Evolutionary conservation across 2,888 invertebrate species (phyloP).

Genomic region (Troilus luridus): DNA sequence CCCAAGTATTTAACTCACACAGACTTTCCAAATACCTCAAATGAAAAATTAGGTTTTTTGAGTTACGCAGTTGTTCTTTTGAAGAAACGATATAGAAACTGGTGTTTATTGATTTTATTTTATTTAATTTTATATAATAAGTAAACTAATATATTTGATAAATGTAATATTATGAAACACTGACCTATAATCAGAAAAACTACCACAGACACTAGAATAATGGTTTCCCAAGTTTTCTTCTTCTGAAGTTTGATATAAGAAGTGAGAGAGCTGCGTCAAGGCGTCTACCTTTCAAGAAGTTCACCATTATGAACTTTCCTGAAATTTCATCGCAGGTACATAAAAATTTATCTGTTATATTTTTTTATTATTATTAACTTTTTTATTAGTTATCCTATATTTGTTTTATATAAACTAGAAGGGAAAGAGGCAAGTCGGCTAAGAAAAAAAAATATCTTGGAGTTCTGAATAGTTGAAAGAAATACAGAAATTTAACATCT

Average conservation of each 20-base stretch:
- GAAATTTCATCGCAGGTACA: not conserved
- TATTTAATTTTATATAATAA: not conserved
- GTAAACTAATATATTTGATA: not conserved
- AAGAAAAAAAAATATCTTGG: no score
- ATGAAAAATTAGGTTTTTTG: no score
- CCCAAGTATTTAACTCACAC: no score
- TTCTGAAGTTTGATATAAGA: conserved; percentile 13
- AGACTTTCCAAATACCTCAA: no score
- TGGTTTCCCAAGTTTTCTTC: not conserved
- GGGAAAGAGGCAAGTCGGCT: not conserved
- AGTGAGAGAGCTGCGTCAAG: not conserved
- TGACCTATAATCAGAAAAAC: not conserved
- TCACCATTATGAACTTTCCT: not conserved
- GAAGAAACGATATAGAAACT: not conserved
- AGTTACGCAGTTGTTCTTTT: no score
- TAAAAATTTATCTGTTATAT: not conserved
- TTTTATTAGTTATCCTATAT: not conserved
- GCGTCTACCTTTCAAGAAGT: conserved; percentile 16
- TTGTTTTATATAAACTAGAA: not conserved
- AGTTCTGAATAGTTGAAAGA: no score
- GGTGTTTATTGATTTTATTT: not conserved
- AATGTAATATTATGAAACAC: not conserved
- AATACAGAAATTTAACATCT: no score
- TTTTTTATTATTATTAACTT: not conserved
- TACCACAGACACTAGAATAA: not conserved